These are phyloP conservation scores for Aspidoscelis tigris DNA, from an alignment of 2,113 vertebrate genomes.

Conservation along the genomic window DNA sequence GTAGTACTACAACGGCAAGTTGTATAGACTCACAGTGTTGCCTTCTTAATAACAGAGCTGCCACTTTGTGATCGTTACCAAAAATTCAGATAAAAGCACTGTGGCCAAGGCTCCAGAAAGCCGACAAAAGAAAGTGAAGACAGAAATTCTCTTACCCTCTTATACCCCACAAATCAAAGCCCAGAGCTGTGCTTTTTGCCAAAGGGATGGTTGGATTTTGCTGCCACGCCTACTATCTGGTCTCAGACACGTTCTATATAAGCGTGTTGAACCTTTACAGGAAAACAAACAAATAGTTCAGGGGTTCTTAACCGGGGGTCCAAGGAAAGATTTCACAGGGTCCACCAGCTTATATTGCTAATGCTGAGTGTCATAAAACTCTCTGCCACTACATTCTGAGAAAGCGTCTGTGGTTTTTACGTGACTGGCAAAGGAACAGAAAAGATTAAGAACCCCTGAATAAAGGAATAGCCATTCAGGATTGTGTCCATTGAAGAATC, in stretches of 20 bases:
- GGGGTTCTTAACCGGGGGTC: too few species aligned
- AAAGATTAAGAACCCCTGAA: too few species aligned
- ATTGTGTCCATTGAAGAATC: too few species aligned
- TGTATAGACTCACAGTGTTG: background rate
- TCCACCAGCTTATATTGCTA: too few species aligned
- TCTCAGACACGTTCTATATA: background rate
- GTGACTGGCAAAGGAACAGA: too few species aligned
- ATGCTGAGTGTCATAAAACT: too few species aligned
- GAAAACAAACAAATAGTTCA: too few species aligned
- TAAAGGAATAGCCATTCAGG: too few species aligned
- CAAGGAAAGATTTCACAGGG: too few species aligned
- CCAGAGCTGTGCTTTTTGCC: background rate
- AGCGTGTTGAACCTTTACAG: background rate
- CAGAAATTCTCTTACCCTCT: background rate
- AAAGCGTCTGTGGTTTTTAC: too few species aligned
- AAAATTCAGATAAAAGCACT: background rate
- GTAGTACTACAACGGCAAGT: slow-evolving; percentile 23
- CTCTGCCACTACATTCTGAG: too few species aligned
- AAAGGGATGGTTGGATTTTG: background rate
- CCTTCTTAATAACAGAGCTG: slow-evolving; percentile 20
- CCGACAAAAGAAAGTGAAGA: background rate
- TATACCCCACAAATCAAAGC: background rate
- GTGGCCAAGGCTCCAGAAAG: background rate
- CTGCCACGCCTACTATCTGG: background rate
- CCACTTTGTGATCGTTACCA: background rate